A percentile compares a stretch with the other conserved stretches of the same genome.
Conservation (phyloP, 2,888 invertebrate genomes). For the Watsonalla binaria region DNA sequence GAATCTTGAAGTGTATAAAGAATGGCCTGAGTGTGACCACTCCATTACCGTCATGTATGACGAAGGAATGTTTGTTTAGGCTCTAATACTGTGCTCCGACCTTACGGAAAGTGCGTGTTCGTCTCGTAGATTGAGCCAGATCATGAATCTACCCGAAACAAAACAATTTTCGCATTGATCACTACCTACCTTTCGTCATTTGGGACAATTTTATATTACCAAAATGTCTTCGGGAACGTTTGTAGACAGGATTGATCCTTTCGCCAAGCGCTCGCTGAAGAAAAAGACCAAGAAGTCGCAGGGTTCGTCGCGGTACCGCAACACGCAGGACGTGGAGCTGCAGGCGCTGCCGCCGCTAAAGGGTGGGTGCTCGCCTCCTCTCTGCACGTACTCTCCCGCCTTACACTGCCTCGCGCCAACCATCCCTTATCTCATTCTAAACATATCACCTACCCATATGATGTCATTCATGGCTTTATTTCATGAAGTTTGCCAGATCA, state of each 20-base stretch:
- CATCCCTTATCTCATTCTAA: background rate
- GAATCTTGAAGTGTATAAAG: conserved; percentile 75
- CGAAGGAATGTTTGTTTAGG: conserved; percentile 79
- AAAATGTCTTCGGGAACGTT: conserved; percentile 90
- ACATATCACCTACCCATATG: background rate
- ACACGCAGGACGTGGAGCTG: conserved; percentile 98
- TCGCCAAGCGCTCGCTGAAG: conserved; percentile 97
- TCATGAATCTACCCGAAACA: conserved; percentile 75
- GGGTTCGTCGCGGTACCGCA: conserved; percentile 98
- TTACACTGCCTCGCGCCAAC: conserved; percentile 2
- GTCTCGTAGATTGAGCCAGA: conserved; percentile 70
- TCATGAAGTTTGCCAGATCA: conserved; percentile 23
- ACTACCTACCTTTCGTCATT: conserved; percentile 71
- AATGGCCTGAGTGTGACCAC: conserved; percentile 78
- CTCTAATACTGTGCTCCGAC: conserved; percentile 73
- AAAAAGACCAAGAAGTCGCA: conserved; percentile 99
- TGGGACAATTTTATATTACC: conserved; percentile 73
- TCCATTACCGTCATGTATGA: conserved; percentile 78
- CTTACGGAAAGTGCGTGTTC: conserved; percentile 72
- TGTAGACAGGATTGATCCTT: conserved; percentile 99
- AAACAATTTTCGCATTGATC: conserved; percentile 74
- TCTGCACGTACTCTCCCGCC: background rate
- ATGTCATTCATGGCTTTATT: conserved; percentile 1
- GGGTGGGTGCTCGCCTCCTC: conserved; percentile 81
- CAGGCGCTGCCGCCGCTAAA: conserved; percentile 97